Base-by-base conservation (phyloP, 2,113 vertebrate species). In the Elachura formosa region DNA sequence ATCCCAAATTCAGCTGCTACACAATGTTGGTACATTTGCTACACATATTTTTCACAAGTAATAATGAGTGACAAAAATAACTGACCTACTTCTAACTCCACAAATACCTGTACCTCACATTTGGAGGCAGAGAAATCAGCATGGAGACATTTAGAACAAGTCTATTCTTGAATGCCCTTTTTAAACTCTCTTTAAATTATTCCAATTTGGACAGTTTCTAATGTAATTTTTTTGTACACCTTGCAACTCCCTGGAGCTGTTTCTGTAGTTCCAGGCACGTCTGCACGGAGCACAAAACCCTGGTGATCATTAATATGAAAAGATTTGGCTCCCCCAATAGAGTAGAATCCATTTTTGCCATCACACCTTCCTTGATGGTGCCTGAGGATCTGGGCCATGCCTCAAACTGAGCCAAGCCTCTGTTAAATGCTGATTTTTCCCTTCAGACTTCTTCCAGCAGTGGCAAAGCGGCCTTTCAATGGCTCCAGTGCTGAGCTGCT, bases 31-130 rank as follows among this genome's bases (percentile, higher is more conserved):
- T 93, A 71, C 95, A 13, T 96, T 96, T 95, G 91, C 96, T 93
- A 96, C 96, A 93, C 96, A 95, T 95, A 82, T 96, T 97, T 97
- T 97, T 98, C 96, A 97, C 96, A 95, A 97, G 97, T 97, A 98
- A 98, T 98, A 98, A 98, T 97, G 98, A 98, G 96, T 80, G 96
- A 98, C 97, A 96, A 97, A 98, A 98, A 98, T 98, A 98, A 96
- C 97, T 98, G 97, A 98, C 98, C 98, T 97, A 98, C 96, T 98
- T 98, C 91, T 94, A 75, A 94, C 96, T 97, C 97, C 82, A 66
- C 97, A 97, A 98, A 98, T 98, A 98, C 95, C 97, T 98, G 97
- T 75, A 96, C 81, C 96, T 97, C 95, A 96, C 91, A 94, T 96
- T 95, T 74, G 90, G 96, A 90, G 69, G 93, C 94, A 96, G 91